Percentiles rank a stretch among this genome's conserved stretches.
phyloP scores from a whole-genome alignment of 2,113 vertebrate species.

The Mugil cephalus region DNA sequence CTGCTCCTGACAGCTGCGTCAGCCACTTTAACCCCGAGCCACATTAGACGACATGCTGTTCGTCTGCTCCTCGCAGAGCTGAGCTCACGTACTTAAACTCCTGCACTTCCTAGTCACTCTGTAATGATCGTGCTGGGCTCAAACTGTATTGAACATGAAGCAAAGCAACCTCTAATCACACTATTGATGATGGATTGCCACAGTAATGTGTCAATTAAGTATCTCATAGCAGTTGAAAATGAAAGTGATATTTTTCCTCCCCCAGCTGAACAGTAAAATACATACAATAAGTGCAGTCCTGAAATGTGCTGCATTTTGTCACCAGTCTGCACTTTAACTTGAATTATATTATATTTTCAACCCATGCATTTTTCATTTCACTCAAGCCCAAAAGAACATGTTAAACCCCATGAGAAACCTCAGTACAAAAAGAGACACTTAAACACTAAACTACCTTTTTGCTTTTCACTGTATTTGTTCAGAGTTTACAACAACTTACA shows the following conservation, averaged over 20 bases:
- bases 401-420: conserved; percentile 29
- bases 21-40: conserved; percentile 27
- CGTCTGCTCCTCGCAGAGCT: conserved; percentile 8
- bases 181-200: too few relatives aligned
- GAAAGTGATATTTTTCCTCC: not conserved
- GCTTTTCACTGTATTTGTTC: conserved; percentile 1
- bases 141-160: too few relatives aligned
- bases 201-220: not conserved
- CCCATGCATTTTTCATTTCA: conserved; percentile 24
- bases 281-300: not conserved
- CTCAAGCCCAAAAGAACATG: conserved; percentile 8
- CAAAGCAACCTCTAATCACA: too few relatives aligned
- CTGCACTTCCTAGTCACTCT: too few relatives aligned
- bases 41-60: conserved; percentile 32
- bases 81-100: not conserved
- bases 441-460: not conserved
- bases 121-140: too few relatives aligned
- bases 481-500: conserved; percentile 9
- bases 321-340: not conserved
- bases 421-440: conserved; percentile 17
- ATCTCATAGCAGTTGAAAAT: not conserved
- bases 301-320: conserved; percentile 8
- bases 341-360: conserved; percentile 8
- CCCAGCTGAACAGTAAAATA: not conserved
- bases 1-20: conserved; percentile 44